These are phyloP conservation scores for Choristoneura rosaceana DNA, from an alignment of 2,888 invertebrate species.

Conservation along the genomic window DNA sequence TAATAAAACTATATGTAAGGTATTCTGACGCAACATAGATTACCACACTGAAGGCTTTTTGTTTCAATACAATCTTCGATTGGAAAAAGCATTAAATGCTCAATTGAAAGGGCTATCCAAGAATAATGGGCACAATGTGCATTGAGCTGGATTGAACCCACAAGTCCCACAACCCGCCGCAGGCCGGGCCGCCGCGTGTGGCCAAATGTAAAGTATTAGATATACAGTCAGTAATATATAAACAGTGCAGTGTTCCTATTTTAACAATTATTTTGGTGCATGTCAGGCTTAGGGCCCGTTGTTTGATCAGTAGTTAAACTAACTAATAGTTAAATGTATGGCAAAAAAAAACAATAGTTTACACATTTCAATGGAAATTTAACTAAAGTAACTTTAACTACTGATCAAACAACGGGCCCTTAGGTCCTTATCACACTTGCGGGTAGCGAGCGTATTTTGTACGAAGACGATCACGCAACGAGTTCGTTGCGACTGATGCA, in stretches of 20 bases:
- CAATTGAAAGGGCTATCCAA: slow-evolving; percentile 72
- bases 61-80: slow-evolving; percentile 56
- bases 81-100: slow-evolving; percentile 51
- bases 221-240: not conserved
- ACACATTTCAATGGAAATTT: too few species aligned
- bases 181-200: slow-evolving; percentile 63
- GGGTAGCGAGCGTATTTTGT: too few species aligned
- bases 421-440: too few species aligned
- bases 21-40: not conserved
- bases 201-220: slow-evolving; percentile 53
- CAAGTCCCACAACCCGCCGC: slow-evolving; percentile 66
- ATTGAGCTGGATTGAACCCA: slow-evolving; percentile 63
- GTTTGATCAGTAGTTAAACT: too few species aligned
- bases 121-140: slow-evolving; percentile 69
- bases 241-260: not conserved
- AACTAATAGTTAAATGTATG: too few species aligned
- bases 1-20: not conserved
- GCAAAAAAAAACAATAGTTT: too few species aligned
- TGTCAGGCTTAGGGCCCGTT: too few species aligned
- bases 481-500: too few species aligned
- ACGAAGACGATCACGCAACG: too few species aligned
- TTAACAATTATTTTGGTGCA: not conserved
- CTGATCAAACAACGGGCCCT: too few species aligned
- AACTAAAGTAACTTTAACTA: too few species aligned
- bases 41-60: slow-evolving; percentile 49